Conservation (phyloP, 1,140 invertebrate genomes). For the Rhopalosiphum maidis region DNA sequence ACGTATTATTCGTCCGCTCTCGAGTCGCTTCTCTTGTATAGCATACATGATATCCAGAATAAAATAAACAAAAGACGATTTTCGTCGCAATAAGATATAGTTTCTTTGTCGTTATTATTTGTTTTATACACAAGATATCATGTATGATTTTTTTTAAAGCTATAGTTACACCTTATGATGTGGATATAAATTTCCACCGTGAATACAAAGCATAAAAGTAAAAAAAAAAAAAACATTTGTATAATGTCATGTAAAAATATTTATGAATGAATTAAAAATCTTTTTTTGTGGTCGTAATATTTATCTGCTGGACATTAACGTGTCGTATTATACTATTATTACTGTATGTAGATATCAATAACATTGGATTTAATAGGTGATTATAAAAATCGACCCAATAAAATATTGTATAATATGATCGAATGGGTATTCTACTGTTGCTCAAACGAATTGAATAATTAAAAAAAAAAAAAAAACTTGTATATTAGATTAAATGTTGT, state of each 20-base stretch:
- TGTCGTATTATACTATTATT: neutral
- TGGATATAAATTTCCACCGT: neutral
- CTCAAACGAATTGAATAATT: neutral
- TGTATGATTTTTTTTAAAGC: neutral
- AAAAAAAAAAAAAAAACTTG: neutral
- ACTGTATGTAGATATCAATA: neutral
- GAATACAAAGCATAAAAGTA: neutral
- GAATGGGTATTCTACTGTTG: neutral
- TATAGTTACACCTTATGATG: neutral
- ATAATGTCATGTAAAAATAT: neutral
- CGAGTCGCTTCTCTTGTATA: slow-evolving; percentile 12
- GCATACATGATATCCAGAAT: slow-evolving; percentile 13
- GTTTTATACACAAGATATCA: neutral
- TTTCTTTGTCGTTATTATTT: neutral
- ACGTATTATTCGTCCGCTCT: neutral
- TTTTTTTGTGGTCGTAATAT: neutral
- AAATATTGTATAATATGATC: neutral
- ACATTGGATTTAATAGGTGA: neutral
- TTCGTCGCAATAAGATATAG: neutral
- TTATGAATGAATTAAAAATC: neutral
- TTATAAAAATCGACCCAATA: neutral
- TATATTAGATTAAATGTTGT: neutral
- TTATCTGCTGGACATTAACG: neutral
- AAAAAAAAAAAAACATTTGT: neutral
- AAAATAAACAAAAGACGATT: slow-evolving; percentile 36